These are phyloP conservation scores for Probosciger aterrimus DNA, from an alignment of 2,113 vertebrate genomes.

Conservation along the genomic window DNA sequence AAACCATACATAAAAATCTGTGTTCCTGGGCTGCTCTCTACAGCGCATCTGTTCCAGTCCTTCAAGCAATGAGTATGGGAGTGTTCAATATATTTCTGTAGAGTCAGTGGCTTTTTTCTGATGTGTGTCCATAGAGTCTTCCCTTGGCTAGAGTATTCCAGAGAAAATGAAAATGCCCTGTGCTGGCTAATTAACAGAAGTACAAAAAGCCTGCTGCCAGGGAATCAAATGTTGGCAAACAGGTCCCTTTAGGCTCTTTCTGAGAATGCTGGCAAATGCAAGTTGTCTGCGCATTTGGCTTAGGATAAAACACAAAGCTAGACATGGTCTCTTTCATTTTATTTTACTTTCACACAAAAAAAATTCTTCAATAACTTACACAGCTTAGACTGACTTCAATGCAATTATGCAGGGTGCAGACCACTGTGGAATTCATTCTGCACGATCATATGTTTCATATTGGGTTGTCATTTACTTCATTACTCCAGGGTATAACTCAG, in stretches of 20 bases:
- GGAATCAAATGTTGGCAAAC: slow-evolving; percentile 45
- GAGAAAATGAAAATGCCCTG: slow-evolving; percentile 1
- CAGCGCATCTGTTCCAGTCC: slow-evolving; percentile 4
- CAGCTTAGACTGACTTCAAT: not conserved
- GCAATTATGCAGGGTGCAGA: not conserved
- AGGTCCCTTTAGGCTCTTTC: slow-evolving; percentile 27
- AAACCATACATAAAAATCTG: slow-evolving; percentile 36
- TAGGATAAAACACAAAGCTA: not conserved
- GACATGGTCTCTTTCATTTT: not conserved
- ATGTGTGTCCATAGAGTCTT: not conserved
- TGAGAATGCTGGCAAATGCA: slow-evolving; percentile 29
- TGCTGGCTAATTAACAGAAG: slow-evolving; percentile 29
- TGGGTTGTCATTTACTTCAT: not conserved
- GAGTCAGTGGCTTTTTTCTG: not conserved
- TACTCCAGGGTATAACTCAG: not conserved
- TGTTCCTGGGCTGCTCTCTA: slow-evolving; percentile 1
- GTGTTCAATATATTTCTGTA: not conserved
- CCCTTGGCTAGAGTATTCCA: slow-evolving; percentile 11
- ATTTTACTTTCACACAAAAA: not conserved
- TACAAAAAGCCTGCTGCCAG: slow-evolving; percentile 8
- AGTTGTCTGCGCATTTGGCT: slow-evolving; percentile 33
- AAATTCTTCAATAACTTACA: not conserved
- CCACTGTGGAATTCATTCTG: slow-evolving; percentile 7
- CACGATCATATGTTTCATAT: not conserved
- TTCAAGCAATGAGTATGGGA: not conserved